Percentiles rank a stretch among this genome's conserved stretches.
phyloP scores from a whole-genome alignment of 2,113 vertebrate genomes.

The Rhinopomastus cyanomelas region DNA sequence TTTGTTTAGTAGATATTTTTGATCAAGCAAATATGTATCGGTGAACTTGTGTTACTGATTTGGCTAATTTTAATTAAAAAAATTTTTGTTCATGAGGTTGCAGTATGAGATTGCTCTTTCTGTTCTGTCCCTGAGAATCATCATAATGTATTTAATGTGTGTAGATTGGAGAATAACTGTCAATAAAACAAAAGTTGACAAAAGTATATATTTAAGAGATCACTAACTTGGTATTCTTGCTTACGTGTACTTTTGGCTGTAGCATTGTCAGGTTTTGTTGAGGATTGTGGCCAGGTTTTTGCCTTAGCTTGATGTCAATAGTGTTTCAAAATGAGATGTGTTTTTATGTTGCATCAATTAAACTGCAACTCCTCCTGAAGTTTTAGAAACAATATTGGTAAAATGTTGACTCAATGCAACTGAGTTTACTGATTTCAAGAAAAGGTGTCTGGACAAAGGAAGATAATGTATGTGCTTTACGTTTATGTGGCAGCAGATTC shows the following conservation, averaged over 20 bases:
- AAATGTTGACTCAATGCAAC: not conserved
- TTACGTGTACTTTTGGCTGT: not conserved
- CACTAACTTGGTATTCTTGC: not conserved
- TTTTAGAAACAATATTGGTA: not conserved
- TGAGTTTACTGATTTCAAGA: not conserved
- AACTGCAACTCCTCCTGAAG: not conserved
- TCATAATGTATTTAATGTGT: not conserved
- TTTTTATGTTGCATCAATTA: not conserved
- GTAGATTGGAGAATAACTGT: not conserved
- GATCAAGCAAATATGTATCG: not conserved
- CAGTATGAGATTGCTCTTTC: not conserved
- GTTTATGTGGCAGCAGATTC: not conserved
- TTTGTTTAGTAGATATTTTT: not conserved
- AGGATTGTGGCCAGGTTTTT: not conserved
- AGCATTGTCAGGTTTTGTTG: accelerated
- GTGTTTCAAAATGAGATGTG: not conserved
- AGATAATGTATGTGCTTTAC: not conserved
- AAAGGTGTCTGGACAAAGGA: not conserved
- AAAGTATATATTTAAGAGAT: not conserved
- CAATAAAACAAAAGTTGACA: not conserved
- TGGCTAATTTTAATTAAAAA: not conserved
- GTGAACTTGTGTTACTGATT: not conserved
- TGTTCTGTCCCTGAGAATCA: not conserved
- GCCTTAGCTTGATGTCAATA: not conserved
- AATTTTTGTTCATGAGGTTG: not conserved